phyloP scores from a whole-genome alignment of 2,113 vertebrate species.

The Phyllostomus hastatus region DNA sequence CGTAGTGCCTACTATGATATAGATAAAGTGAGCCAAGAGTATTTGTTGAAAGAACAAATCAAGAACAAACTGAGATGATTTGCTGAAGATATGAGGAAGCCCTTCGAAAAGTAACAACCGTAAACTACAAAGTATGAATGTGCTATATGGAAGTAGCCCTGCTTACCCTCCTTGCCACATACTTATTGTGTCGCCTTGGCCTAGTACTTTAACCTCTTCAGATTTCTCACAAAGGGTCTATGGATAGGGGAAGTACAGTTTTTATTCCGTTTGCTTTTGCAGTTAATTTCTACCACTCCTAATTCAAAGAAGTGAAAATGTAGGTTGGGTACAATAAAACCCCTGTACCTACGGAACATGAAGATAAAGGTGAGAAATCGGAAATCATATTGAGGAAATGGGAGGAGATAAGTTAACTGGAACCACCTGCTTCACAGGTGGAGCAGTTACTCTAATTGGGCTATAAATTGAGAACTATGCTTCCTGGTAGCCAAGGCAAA shows the following conservation, averaged over 20 bases:
- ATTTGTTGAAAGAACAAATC: slow-evolving; percentile 40
- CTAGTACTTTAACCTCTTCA: neutral
- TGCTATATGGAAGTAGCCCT: neutral
- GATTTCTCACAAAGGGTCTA: neutral
- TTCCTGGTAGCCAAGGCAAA: slow-evolving; percentile 62
- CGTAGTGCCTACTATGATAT: neutral
- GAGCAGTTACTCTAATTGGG: slow-evolving; percentile 16
- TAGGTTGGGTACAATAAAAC: slow-evolving; percentile 42
- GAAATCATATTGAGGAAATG: slow-evolving; percentile 16
- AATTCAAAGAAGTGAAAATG: slow-evolving; percentile 48
- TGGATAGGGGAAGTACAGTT: neutral
- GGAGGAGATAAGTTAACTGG: slow-evolving; percentile 24
- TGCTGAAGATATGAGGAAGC: neutral
- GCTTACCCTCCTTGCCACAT: neutral
- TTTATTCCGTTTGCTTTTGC: slow-evolving; percentile 38
- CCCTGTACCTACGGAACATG: neutral
- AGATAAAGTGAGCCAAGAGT: neutral
- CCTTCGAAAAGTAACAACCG: neutral
- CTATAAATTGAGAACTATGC: slow-evolving; percentile 12
- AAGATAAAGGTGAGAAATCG: slow-evolving; percentile 46
- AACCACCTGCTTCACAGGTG: neutral
- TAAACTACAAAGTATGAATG: neutral
- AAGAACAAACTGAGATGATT: neutral
- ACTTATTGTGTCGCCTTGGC: neutral
- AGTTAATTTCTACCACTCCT: slow-evolving; percentile 56